Evolutionary conservation across 2,113 vertebrate species (phyloP).

Genomic region (Ifrita kowaldi): DNA sequence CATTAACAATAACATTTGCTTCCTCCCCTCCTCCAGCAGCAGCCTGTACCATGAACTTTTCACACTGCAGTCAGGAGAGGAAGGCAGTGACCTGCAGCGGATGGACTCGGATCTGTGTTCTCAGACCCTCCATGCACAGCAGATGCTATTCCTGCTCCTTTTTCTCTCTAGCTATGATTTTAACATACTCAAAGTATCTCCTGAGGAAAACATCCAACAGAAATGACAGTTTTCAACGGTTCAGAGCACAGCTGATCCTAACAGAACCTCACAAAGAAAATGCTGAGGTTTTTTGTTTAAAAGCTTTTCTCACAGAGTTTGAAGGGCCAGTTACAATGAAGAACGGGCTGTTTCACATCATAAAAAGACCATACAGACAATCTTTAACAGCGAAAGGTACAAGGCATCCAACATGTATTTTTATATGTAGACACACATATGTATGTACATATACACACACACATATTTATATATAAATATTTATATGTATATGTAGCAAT

Average conservation of each 20-base stretch:
- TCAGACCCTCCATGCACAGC: background rate
- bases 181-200: conserved; percentile 7
- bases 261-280: background rate
- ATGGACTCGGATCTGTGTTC: background rate
- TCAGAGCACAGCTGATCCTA: conserved; percentile 48
- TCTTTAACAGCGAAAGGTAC: background rate
- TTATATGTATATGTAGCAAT: background rate
- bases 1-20: background rate
- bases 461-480: background rate
- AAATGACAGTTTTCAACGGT: conserved; percentile 17
- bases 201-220: background rate
- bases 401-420: background rate
- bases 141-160: conserved; percentile 8
- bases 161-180: conserved; percentile 11
- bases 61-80: background rate
- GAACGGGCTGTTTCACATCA: background rate
- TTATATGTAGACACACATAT: background rate
- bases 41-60: conserved; percentile 1
- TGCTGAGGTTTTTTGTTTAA: background rate
- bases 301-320: background rate
- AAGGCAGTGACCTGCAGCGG: background rate
- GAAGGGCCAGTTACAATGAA: background rate
- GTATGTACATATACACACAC: background rate
- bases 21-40: background rate
- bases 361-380: background rate